Percentiles rank a stretch among this genome's conserved stretches.
Conservation (phyloP, 2,888 invertebrate species). For the Chrysolina haemoptera region DNA sequence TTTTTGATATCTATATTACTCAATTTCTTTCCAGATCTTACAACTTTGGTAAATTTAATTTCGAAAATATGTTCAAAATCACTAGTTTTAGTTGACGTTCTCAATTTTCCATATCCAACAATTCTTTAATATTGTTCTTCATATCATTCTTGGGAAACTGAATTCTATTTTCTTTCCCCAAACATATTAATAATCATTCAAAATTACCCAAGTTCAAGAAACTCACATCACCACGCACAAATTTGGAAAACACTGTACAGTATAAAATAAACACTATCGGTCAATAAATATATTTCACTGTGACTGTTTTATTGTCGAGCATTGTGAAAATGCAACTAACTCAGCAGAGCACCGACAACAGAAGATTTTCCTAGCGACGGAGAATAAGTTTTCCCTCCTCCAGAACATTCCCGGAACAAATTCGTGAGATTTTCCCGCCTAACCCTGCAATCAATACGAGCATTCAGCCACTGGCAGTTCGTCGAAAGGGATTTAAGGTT, state of each 20-base stretch:
- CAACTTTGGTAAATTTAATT: no score
- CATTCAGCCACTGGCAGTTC: constrained; percentile 52
- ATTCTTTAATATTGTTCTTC: no score
- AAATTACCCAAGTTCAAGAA: constrained; percentile 34
- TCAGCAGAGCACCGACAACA: constrained; percentile 42
- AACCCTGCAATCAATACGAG: constrained; percentile 61
- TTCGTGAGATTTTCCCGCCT: constrained; percentile 64
- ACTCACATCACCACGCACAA: constrained; percentile 29
- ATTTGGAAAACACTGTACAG: not conserved
- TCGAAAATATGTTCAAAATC: no score
- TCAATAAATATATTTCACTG: not conserved
- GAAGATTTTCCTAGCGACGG: constrained; percentile 44
- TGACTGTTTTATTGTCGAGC: not conserved
- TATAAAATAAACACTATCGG: not conserved
- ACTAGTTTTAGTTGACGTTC: no score
- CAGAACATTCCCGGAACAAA: constrained; percentile 60
- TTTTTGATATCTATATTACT: no score
- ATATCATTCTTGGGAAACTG: no score
- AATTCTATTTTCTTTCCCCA: no score
- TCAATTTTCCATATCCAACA: no score
- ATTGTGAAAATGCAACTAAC: constrained; percentile 25
- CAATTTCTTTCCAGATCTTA: no score
- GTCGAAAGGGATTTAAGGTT: constrained; percentile 1
- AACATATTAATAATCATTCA: no score
- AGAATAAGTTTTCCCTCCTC: constrained; percentile 54